Conservation (phyloP, 2,888 invertebrate species). For the Pyralis farinalis region DNA sequence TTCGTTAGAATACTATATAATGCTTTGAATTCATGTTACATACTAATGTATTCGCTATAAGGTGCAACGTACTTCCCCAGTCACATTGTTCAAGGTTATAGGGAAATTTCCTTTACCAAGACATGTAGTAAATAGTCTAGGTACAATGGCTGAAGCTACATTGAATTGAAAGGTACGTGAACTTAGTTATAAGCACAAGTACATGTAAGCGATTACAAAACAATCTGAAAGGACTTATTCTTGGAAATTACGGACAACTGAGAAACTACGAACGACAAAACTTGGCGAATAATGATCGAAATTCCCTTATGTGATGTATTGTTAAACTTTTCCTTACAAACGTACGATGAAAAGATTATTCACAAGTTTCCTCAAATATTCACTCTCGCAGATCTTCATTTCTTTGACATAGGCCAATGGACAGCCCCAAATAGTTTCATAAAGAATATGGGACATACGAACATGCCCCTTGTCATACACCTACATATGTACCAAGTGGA, state of each 20-base stretch:
- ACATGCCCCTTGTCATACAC: background rate
- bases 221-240: background rate
- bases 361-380: conserved; percentile 12
- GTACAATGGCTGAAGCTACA: too few relatives aligned
- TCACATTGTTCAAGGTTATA: too few relatives aligned
- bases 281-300: background rate
- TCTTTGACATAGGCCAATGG: background rate
- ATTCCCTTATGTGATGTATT: background rate
- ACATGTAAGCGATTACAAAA: too few relatives aligned
- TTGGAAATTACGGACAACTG: background rate
- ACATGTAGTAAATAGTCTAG: too few relatives aligned
- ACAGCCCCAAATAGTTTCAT: background rate
- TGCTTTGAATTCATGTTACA: too few relatives aligned
- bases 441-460: background rate
- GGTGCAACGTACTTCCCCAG: too few relatives aligned
- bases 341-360: background rate
- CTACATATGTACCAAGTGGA: conserved; percentile 23
- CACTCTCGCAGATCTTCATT: background rate
- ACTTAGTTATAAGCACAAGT: too few relatives aligned
- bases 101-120: too few relatives aligned
- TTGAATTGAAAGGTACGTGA: too few relatives aligned
- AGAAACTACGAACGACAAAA: background rate
- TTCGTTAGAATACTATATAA: too few relatives aligned
- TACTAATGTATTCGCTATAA: too few relatives aligned
- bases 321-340: background rate